Evolutionary conservation across 1,140 invertebrate genomes (phyloP), one percentile per base, ranked within the genome.

Genomic region (Cecropterus lyciades): DNA sequence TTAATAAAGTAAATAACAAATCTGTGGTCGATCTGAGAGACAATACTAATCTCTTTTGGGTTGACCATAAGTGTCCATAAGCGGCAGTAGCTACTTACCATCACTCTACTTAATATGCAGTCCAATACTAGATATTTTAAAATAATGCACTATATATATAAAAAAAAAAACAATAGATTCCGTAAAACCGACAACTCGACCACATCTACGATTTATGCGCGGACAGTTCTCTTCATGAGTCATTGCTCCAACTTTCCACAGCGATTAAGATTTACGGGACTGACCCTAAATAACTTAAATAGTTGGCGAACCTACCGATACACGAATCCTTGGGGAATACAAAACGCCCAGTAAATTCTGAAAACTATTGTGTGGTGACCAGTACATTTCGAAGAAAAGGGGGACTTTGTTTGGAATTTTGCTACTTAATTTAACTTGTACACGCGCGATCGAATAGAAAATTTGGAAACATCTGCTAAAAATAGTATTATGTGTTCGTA

Each of bases 261-360:
- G 55, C 80, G 75, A 89, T 87, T 87, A 89, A 89, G 86, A 89
- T 87, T 89, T 86, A 89, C 73, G 65, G 67, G 63, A 33, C 69
- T 68, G 69, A 69, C 73, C 75, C 77, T 82, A 80, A 85, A 86
- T 86, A 86, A 79, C 77, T 81, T 75, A 75, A 82, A 89, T 85
- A 78, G 79, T 89, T 85, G 70, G 70, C 65, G 63, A 75, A 72
- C 75, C 72, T 20, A 55, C 75, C 69, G 60, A 66, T 67, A 53
- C 42, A 27, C 49, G 43, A 13, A 55, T 20, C 52, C 52, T 40
- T 15, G 4, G 52, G 52, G 52, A 40, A 55, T 55, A 55, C 52
- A 55, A 37, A 55, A 55, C 52, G 52, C 52, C 33, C 52, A 55
- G 30, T 55, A 55, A 55, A 55, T 55, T 59, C 42, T 59, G 42